These are phyloP conservation scores for Sceliomorpha sp. DNA, from an alignment of 2,888 invertebrate genomes.

Conservation along the genomic window DNA sequence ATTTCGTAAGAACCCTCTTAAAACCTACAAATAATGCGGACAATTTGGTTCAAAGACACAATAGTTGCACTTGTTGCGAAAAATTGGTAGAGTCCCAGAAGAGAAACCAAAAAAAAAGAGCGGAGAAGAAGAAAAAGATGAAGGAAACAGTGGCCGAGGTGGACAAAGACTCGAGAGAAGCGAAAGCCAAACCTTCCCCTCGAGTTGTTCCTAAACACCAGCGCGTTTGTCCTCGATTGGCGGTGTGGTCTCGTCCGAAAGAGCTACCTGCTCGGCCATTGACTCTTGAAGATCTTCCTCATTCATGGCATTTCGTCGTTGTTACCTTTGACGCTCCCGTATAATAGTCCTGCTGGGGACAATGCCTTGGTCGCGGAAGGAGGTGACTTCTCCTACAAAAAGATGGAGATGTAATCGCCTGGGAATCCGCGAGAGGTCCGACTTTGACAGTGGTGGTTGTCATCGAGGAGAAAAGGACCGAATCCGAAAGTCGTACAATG, in stretches of 20 bases:
- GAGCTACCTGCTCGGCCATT: constrained; percentile 63
- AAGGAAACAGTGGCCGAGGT: constrained; percentile 14
- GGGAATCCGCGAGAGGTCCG: constrained; percentile 73
- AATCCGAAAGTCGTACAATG: constrained; percentile 38
- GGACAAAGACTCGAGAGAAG: too few species aligned
- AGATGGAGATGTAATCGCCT: constrained; percentile 76
- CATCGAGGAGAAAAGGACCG: constrained; percentile 29
- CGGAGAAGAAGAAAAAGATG: constrained; percentile 16
- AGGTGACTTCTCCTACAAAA: constrained; percentile 20
- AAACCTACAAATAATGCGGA: constrained; percentile 20
- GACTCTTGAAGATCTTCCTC: constrained; percentile 69
- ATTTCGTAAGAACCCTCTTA: too few species aligned
- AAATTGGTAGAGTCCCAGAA: constrained; percentile 33
- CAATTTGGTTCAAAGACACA: constrained; percentile 13
- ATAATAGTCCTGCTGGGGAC: constrained; percentile 38
- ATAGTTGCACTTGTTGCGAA: constrained; percentile 66
- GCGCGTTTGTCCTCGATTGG: constrained; percentile 41
- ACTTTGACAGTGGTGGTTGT: constrained; percentile 37
- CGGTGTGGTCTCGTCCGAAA: constrained; percentile 69
- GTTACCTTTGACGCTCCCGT: constrained; percentile 59
- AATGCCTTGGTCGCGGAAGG: constrained; percentile 45
- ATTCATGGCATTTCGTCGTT: constrained; percentile 24
- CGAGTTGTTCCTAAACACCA: constrained; percentile 22
- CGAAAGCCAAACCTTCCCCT: too few species aligned
- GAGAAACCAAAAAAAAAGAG: constrained; percentile 10